A percentile compares a stretch with the other conserved stretches of the same genome.
Conservation (phyloP, 2,888 invertebrate species). For the Smittia aterrima region DNA sequence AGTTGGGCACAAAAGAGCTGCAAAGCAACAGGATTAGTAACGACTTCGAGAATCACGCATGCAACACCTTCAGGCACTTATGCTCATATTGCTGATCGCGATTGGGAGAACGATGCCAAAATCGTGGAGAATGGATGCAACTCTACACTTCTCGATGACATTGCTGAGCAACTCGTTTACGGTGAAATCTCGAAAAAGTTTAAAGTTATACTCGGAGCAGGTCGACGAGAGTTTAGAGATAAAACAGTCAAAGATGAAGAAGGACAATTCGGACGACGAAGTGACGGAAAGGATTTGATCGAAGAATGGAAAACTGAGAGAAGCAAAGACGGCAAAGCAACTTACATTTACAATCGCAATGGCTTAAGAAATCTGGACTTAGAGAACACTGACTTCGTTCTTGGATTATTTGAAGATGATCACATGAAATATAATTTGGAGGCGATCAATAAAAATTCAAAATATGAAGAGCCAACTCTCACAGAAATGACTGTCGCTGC, state of each 20-base stretch:
- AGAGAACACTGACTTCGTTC: conserved; percentile 57
- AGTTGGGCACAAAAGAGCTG: conserved; percentile 63
- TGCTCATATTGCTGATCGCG: conserved; percentile 63
- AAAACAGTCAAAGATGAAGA: conserved; percentile 55
- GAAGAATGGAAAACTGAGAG: conserved; percentile 63
- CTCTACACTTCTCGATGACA: conserved; percentile 64
- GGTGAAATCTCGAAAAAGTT: conserved; percentile 66
- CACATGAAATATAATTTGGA: conserved; percentile 73
- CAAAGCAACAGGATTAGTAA: conserved; percentile 60
- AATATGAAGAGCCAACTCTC: conserved; percentile 64
- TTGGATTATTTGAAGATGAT: conserved; percentile 65
- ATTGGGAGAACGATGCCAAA: conserved; percentile 66
- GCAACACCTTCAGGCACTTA: conserved; percentile 69
- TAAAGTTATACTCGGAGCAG: conserved; percentile 77
- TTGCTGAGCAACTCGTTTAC: conserved; percentile 68
- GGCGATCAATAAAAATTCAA: conserved; percentile 50
- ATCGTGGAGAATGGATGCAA: conserved; percentile 57
- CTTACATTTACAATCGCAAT: conserved; percentile 57
- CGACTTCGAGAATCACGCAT: conserved; percentile 76
- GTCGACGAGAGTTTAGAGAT: conserved; percentile 64
- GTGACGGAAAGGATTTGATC: conserved; percentile 65
- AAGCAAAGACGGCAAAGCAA: conserved; percentile 48
- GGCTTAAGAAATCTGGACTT: conserved; percentile 55
- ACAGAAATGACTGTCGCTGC: conserved; percentile 78
- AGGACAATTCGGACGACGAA: conserved; percentile 57